Evolutionary conservation across 1,140 invertebrate species (phyloP).

Genomic region (Drosophila melanica): DNA sequence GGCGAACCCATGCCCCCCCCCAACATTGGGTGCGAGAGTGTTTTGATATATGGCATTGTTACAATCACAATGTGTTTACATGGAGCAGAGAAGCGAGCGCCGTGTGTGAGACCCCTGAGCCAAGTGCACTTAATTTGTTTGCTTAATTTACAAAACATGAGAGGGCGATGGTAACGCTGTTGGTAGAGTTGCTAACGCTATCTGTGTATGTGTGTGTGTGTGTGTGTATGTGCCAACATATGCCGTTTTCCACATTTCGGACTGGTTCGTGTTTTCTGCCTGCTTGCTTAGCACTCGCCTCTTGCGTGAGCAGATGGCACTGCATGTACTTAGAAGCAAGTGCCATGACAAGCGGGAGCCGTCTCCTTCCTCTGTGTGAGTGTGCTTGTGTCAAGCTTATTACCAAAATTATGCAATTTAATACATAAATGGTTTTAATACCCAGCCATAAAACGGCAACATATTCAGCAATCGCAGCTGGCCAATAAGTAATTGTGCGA

Average conservation of each 20-base stretch:
- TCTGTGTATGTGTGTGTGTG: slow-evolving; percentile 1
- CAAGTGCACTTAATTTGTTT: slow-evolving; percentile 83
- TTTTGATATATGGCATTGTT: slow-evolving; percentile 76
- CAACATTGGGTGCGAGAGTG: slow-evolving; percentile 18
- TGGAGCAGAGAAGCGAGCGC: slow-evolving; percentile 53
- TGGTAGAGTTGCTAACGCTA: slow-evolving; percentile 6
- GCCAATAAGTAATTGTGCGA: slow-evolving; percentile 14
- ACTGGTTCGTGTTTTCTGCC: slow-evolving; percentile 25
- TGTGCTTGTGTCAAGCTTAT: slow-evolving; percentile 36
- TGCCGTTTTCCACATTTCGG: slow-evolving; percentile 22
- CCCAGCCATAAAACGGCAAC: background rate
- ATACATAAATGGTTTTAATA: slow-evolving; percentile 25
- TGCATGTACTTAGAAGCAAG: slow-evolving; percentile 34
- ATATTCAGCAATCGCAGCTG: slow-evolving; percentile 3
- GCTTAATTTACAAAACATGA: slow-evolving; percentile 83
- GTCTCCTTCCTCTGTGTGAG: slow-evolving; percentile 13
- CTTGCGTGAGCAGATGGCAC: slow-evolving; percentile 20
- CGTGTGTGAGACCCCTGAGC: slow-evolving; percentile 55
- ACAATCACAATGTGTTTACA: slow-evolving; percentile 82
- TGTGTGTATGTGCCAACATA: slow-evolving; percentile 2
- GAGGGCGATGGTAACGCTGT: slow-evolving; percentile 39
- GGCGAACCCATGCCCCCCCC: slow-evolving; percentile 35
- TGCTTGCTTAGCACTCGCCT: slow-evolving; percentile 40
- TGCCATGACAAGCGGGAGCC: slow-evolving; percentile 21
- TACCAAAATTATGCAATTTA: slow-evolving; percentile 62